Percentiles rank a stretch among this genome's conserved stretches.
Evolutionary conservation across 2,113 vertebrate species (phyloP).

Genomic region (Amphiprion ocellaris): DNA sequence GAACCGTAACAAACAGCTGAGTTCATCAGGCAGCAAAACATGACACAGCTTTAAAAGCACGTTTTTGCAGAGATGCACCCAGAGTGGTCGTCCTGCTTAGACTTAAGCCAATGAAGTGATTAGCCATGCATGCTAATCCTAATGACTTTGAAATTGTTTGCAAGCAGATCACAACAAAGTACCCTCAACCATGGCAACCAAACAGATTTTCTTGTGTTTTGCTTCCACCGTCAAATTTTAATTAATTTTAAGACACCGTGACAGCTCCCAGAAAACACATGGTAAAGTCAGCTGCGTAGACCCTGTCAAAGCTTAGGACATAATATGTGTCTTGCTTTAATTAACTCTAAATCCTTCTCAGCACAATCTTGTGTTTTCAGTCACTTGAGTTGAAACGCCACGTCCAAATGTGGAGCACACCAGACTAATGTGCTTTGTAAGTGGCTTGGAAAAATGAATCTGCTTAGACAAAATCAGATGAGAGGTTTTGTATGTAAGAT

Average conservation of each 20-base stretch:
- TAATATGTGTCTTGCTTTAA: conserved; percentile 48
- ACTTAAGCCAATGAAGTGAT: conserved; percentile 46
- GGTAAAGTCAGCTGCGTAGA: conserved; percentile 21
- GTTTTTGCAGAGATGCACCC: conserved; percentile 31
- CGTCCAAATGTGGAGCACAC: background rate
- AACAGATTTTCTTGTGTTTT: background rate
- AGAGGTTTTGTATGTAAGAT: background rate
- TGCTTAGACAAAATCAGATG: background rate
- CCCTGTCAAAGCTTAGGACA: conserved; percentile 4
- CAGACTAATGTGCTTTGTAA: background rate
- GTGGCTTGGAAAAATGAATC: background rate
- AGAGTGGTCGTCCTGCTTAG: conserved; percentile 16
- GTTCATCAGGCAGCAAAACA: conserved; percentile 25
- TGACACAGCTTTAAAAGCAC: conserved; percentile 28
- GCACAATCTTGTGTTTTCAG: conserved; percentile 15
- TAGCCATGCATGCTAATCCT: conserved; percentile 34
- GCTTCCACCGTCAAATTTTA: background rate
- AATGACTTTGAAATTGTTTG: conserved; percentile 23
- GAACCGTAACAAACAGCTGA: conserved; percentile 24
- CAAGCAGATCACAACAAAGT: conserved; percentile 10
- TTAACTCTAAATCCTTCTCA: conserved; percentile 49
- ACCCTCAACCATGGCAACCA: background rate
- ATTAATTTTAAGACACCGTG: background rate
- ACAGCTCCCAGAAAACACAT: background rate
- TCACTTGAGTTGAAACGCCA: background rate